A percentile compares a stretch with the other conserved stretches of the same genome.
These are phyloP conservation scores for Crotalus tigris DNA, from an alignment of 2,113 vertebrate species.

Conservation along the genomic window DNA sequence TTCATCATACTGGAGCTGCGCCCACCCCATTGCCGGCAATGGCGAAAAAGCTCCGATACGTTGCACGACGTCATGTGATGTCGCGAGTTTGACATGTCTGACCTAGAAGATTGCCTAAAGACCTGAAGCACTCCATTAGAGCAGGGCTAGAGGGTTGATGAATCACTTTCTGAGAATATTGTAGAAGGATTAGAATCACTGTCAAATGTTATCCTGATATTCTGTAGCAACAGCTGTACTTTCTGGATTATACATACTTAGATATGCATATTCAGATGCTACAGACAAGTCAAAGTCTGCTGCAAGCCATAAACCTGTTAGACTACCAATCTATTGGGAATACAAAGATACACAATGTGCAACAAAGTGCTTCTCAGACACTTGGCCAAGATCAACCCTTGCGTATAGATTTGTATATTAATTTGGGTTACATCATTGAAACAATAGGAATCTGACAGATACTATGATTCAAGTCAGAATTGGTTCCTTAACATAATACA, in stretches of 20 bases:
- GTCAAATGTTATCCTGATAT: neutral
- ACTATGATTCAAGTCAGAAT: conserved; percentile 11
- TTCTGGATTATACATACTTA: neutral
- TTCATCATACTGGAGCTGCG: no score
- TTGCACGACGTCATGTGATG: no score
- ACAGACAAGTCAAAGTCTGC: neutral
- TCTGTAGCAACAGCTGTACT: neutral
- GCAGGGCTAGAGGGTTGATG: neutral
- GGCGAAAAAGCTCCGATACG: no score
- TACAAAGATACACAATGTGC: neutral
- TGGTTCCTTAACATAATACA: conserved; percentile 21
- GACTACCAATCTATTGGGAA: neutral
- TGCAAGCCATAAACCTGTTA: neutral
- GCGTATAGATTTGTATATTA: neutral
- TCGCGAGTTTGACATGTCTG: no score
- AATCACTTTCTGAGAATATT: neutral
- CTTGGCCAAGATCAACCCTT: neutral
- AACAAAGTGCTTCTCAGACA: neutral
- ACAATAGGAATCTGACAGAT: neutral
- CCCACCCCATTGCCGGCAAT: no score
- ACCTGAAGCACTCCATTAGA: neutral
- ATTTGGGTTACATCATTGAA: conserved; percentile 35
- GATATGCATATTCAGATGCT: neutral
- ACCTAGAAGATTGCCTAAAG: neutral
- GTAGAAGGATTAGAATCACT: neutral